A percentile compares a stretch with the other conserved stretches of the same genome.
Conservation (phyloP, 1,140 invertebrate species). For the Anastrepha obliqua region DNA sequence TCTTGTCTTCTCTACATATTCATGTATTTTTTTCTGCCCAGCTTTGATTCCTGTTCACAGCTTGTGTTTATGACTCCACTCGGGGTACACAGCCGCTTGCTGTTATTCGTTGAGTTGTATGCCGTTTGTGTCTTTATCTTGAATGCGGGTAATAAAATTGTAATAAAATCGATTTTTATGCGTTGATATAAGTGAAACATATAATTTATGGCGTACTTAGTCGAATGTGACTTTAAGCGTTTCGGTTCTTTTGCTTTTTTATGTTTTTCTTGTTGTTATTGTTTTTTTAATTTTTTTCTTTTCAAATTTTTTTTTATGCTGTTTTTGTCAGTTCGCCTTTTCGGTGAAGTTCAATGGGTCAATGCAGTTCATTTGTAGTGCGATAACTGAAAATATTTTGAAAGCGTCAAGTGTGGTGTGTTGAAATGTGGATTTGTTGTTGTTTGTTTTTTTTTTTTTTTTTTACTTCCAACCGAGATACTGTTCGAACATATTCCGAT, state of each 20-base stretch:
- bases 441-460: neutral
- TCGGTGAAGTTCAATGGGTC: conserved; percentile 30
- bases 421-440: neutral
- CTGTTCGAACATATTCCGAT: neutral
- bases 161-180: conserved; percentile 58
- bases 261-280: neutral
- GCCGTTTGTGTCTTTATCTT: conserved; percentile 42
- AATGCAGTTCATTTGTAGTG: conserved; percentile 20
- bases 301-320: neutral
- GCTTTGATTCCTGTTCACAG: conserved; percentile 31
- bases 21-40: neutral
- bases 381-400: conserved; percentile 24
- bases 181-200: conserved; percentile 54
- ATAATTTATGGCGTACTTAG: conserved; percentile 54
- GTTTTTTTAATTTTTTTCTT: neutral
- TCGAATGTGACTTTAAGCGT: conserved; percentile 54
- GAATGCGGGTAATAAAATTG: conserved; percentile 55
- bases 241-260: neutral
- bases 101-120: neutral
- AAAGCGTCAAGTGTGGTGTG: conserved; percentile 1
- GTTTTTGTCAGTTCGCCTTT: neutral
- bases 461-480: too few species aligned
- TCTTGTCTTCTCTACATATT: neutral
- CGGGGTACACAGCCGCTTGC: neutral
- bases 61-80: conserved; percentile 15